Evolutionary conservation across 2,888 invertebrate genomes (phyloP), one percentile per base, ranked within the genome.

Genomic region (Zaprionus obscuricornis): DNA sequence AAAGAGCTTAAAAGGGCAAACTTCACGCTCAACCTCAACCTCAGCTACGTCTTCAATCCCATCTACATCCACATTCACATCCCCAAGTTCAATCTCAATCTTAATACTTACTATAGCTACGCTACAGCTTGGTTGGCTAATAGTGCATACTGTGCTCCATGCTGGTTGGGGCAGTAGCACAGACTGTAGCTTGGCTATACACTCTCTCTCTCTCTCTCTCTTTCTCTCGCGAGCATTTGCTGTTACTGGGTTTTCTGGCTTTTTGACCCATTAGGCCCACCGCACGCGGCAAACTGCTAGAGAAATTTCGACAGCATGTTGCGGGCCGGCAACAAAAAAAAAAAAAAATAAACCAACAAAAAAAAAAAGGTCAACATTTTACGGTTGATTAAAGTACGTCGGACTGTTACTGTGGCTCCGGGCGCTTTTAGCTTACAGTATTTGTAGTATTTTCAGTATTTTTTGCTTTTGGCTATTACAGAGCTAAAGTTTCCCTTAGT

Each of bases 371-470:
- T 82, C 85, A 82, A 83, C 81, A 83, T 85, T 85, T 85, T 83
- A 83, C 74, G 81, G 81, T 82, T 82, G 81, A 82, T 82, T 82
- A 85, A 85, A 82, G 86, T 85, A 56, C 82, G 82, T 62, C 76
- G 59, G 73, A 65, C 68, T 68, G 54, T 39, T 14, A 46, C 34
- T 51, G 50, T 63, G 36, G 64, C 81, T 63, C 33, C 46, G 26
- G 62, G 47, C 56, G 47, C 16, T 60, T 24, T 54, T 17, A 50
- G 64, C 39, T n/a, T n/a, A n/a, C n/a, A n/a, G n/a, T n/a, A n/a
- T n/a, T n/a, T n/a, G n/a, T n/a, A n/a, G n/a, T n/a, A n/a, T n/a
- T n/a, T n/a, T n/a, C n/a, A n/a, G n/a, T n/a, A n/a, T n/a, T n/a
- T n/a, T n/a, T n/a, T n/a, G n/a, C n/a, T n/a, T n/a, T n/a, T n/a